Evolutionary conservation across 2,888 invertebrate genomes (phyloP), one percentile per base, ranked within the genome.

Genomic region (Eumerus sabulonum): DNA sequence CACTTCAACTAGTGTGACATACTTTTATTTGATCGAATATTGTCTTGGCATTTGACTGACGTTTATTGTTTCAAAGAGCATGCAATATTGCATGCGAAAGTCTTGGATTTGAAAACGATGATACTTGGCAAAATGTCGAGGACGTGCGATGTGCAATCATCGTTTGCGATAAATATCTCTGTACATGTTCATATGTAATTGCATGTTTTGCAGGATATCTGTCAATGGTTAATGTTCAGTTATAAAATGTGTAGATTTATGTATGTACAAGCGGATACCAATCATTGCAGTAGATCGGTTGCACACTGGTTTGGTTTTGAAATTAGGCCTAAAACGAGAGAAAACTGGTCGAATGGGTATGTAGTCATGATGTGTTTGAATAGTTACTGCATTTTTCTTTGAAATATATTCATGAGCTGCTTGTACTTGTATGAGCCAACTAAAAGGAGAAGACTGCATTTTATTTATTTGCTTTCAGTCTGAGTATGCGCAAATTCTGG

Each of bases 1-100:
- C 9, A 5, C 38, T 53, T 54, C 56, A 42, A 50, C 27, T n/a
- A 16, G 51, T 53, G 57, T 70, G 57, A 72, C 72, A 72, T 56
- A 64, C 72, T 53, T 63, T 27, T 48, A 11, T 45, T 60, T 47
- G 59, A 60, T 44, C 19, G 47, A 38, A 36, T n/a, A 16, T 44
- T 40, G 40, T 27, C 27, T 27, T 35, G 27, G n/a, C 44, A 16
- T 48, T 40, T 40, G 40, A 40, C 38, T 19, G 60, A 48, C 18
- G 27, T 16, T 14, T 44, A 4, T 19, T 27, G 17, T 38, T 17
- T 16, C 40, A 2, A 27, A 4, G 3, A 27, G 7, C 27, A 27
- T 27, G n/a, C 19, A 27, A 27, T 27, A 7, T 17, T 48, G 12
- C 42, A 50, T 50, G 60, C 11, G 13, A 60, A 36, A 27, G 42